These are phyloP conservation scores for Perca schrenkii DNA, from an alignment of 2,113 vertebrate genomes.

Conservation along the genomic window DNA sequence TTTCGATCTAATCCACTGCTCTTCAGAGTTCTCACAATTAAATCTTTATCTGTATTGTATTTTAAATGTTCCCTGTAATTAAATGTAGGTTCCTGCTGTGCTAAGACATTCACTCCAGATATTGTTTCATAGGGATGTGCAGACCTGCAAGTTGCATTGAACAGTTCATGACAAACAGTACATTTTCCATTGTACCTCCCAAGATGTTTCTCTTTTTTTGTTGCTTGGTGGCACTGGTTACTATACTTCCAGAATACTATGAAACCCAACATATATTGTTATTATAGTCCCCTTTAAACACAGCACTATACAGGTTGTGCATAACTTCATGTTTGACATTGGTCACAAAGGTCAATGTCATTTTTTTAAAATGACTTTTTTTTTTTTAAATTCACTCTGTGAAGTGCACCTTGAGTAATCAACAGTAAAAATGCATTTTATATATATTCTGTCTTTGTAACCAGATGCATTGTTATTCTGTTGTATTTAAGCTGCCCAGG, in stretches of 20 bases:
- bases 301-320: neutral
- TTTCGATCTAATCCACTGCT: neutral
- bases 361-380: too few relatives aligned
- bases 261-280: neutral
- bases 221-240: neutral
- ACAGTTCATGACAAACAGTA: neutral
- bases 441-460: too few relatives aligned
- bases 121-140: neutral
- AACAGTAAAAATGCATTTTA: slow-evolving; percentile 1
- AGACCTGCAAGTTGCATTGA: neutral
- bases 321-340: neutral
- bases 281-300: too few relatives aligned
- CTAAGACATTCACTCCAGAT: neutral
- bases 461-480: too few relatives aligned
- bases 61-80: too few relatives aligned
- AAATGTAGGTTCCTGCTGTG: neutral
- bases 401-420: neutral
- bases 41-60: too few relatives aligned
- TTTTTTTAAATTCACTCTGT: neutral
- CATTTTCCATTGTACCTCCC: neutral
- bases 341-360: neutral
- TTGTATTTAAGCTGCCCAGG: too few relatives aligned
- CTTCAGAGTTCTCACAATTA: neutral
- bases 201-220: neutral
- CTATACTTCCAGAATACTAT: neutral